A percentile compares a stretch with the other conserved stretches of the same genome.
Conservation (phyloP, 2,888 invertebrate species). For the Theodoxus fluviatilis region DNA sequence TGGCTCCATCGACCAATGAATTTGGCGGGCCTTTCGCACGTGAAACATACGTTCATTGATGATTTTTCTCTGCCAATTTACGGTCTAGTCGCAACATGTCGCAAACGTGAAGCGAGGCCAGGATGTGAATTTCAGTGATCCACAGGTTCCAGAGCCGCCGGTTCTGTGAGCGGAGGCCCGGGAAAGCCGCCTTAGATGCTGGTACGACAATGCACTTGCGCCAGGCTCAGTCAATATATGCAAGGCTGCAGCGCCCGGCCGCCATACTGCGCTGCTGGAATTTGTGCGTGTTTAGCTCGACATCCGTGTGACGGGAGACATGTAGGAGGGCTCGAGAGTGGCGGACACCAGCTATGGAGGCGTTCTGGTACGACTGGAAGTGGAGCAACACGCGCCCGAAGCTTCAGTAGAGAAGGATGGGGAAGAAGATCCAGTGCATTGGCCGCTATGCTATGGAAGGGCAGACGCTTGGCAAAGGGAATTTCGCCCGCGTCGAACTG, state of each 20-base stretch:
- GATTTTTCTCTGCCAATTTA: too few species aligned
- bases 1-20: slow-evolving; percentile 22
- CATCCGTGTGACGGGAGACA: slow-evolving; percentile 2
- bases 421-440: slow-evolving; percentile 67
- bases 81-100: background rate
- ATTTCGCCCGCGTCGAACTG: slow-evolving; percentile 79
- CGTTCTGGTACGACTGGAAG: slow-evolving; percentile 13
- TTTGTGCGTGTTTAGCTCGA: background rate
- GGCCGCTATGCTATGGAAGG: slow-evolving; percentile 79
- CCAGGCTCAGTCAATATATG: slow-evolving; percentile 17
- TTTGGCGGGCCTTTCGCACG: slow-evolving; percentile 32
- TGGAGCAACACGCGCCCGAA: slow-evolving; percentile 19
- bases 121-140: background rate
- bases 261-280: slow-evolving; percentile 22
- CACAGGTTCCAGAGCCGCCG: background rate
- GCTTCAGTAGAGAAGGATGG: slow-evolving; percentile 48
- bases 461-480: slow-evolving; percentile 77
- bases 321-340: background rate
- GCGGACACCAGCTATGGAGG: slow-evolving; percentile 18
- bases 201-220: too few species aligned
- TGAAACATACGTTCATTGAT: slow-evolving; percentile 14
- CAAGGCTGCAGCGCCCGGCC: slow-evolving; percentile 16
- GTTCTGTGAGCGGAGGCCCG: background rate
- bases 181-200: too few species aligned
- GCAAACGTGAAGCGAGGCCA: background rate